These are phyloP conservation scores for Geotrypetes seraphini DNA, from an alignment of 2,797 vertebrate species.

Conservation along the genomic window DNA sequence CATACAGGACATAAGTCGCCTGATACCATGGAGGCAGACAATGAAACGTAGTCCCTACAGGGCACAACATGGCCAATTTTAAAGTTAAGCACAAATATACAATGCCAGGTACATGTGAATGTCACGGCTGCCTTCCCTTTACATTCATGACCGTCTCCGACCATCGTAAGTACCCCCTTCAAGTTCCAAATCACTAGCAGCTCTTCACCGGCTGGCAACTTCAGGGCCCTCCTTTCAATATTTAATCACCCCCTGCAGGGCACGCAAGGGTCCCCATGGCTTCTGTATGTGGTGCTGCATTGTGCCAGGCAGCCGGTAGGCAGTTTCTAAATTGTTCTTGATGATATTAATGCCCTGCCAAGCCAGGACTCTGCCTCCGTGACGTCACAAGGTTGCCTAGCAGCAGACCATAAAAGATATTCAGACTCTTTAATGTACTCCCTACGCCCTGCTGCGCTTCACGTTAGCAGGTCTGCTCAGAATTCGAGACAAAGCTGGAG, in stretches of 20 bases:
- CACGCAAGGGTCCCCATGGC: neutral
- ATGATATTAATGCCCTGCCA: accelerated
- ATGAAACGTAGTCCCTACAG: too few species aligned
- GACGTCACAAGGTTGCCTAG: neutral
- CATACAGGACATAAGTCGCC: neutral
- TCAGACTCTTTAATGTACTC: neutral
- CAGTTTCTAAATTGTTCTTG: neutral
- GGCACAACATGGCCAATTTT: too few species aligned
- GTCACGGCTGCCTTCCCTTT: neutral
- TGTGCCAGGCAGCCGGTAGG: too few species aligned
- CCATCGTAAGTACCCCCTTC: too few species aligned
- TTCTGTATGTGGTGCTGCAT: neutral
- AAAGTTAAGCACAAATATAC: neutral
- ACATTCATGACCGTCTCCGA: neutral
- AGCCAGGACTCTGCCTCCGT: neutral
- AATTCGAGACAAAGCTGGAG: neutral
- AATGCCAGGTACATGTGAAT: neutral
- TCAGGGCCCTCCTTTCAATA: neutral
- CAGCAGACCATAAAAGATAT: neutral
- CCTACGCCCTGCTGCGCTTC: neutral
- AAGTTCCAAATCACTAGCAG: neutral
- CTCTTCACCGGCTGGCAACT: neutral
- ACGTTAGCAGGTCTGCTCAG: neutral
- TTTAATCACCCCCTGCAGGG: neutral
- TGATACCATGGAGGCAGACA: too few species aligned